phyloP scores from a whole-genome alignment of 2,797 vertebrate genomes.

The Oreortyx pictus region DNA sequence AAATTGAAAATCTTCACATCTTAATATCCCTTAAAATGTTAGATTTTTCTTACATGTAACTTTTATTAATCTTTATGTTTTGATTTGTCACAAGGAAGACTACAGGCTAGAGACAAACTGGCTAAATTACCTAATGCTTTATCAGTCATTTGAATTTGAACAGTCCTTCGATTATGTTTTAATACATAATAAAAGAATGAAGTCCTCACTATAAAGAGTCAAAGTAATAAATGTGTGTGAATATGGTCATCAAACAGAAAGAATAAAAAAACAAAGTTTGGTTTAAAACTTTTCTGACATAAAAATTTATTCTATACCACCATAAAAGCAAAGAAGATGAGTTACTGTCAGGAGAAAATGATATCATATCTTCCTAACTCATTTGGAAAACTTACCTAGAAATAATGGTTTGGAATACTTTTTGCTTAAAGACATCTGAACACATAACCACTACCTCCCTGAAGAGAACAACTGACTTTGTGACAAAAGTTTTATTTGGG shows the following conservation, averaged over 20 bases:
- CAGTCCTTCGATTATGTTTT: slow-evolving; percentile 24
- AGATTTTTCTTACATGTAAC: background rate
- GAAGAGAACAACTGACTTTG: background rate
- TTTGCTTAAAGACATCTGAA: background rate
- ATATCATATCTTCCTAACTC: background rate
- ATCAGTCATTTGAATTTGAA: slow-evolving; percentile 25
- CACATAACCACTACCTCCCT: background rate
- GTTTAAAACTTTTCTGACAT: background rate
- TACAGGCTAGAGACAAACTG: slow-evolving; percentile 30
- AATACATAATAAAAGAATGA: background rate
- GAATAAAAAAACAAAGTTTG: background rate
- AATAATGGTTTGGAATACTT: background rate
- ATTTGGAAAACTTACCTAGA: background rate
- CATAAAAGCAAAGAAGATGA: background rate
- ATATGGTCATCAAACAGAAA: background rate
- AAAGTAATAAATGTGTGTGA: background rate
- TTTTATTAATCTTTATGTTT: slow-evolving; percentile 27
- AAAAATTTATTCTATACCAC: background rate
- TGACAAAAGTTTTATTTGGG: background rate
- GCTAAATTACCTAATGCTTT: background rate
- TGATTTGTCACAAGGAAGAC: slow-evolving; percentile 17
- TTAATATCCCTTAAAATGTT: background rate
- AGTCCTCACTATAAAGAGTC: background rate
- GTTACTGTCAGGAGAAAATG: background rate
- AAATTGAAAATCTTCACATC: background rate